Percentiles rank a stretch among this genome's conserved stretches.
Evolutionary conservation across 2,113 vertebrate species (phyloP).

Genomic region (Bungarus multicinctus): DNA sequence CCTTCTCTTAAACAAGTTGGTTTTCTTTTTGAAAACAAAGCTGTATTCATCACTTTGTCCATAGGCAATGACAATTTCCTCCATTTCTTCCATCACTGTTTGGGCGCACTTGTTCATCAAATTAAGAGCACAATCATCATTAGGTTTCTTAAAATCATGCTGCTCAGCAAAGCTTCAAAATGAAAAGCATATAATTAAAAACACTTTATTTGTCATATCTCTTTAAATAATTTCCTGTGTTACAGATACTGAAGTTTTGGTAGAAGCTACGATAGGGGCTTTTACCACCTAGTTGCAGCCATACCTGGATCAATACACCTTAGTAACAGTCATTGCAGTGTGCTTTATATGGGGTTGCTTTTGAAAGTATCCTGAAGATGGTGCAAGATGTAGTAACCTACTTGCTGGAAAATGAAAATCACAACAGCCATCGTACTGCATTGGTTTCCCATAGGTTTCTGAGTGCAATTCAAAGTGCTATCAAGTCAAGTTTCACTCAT

Average conservation of each 20-base stretch:
- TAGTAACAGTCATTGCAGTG: neutral
- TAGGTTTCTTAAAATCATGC: slow-evolving; percentile 89
- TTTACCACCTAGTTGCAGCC: neutral
- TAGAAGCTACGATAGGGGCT: neutral
- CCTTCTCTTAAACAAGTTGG: slow-evolving; percentile 94
- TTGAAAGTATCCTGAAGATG: neutral
- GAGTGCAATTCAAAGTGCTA: neutral
- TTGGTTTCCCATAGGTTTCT: neutral
- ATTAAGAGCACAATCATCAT: slow-evolving; percentile 85
- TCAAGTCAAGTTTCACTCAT: neutral
- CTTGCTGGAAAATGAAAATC: neutral
- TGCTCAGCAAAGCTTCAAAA: slow-evolving; percentile 86
- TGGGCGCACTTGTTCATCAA: slow-evolving; percentile 88
- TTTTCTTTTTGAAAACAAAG: slow-evolving; percentile 91
- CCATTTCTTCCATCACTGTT: slow-evolving; percentile 90
- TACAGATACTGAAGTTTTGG: neutral
- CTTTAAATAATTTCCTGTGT: neutral
- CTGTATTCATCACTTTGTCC: slow-evolving; percentile 98
- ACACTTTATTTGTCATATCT: neutral
- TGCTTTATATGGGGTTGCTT: neutral
- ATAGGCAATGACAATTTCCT: slow-evolving; percentile 88
- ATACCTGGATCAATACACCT: neutral
- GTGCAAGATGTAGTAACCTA: neutral
- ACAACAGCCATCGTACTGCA: neutral
- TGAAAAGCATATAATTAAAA: neutral